Percentiles rank a stretch among this genome's conserved stretches.
phyloP scores from a whole-genome alignment of 2,113 vertebrate species.

The Sigmodon hispidus region DNA sequence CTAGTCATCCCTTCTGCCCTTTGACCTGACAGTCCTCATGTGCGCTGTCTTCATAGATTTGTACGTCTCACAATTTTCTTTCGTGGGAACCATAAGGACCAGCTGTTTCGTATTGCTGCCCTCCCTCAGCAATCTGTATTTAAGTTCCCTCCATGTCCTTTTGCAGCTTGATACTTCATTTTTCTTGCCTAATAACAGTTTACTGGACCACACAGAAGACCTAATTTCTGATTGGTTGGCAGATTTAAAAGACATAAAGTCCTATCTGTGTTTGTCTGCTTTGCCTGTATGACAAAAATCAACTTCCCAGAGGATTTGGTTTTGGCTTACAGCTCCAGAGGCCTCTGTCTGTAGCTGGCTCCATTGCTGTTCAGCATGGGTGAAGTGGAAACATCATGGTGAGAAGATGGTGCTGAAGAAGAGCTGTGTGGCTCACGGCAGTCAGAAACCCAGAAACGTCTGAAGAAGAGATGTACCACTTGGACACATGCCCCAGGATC shows the following conservation, averaged over 20 bases:
- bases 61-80: background rate
- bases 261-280: background rate
- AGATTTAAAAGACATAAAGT: background rate
- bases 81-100: background rate
- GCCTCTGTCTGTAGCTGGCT: background rate
- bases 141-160: background rate
- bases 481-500: background rate
- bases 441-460: background rate
- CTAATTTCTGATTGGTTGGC: slow-evolving; percentile 17
- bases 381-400: background rate
- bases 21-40: background rate
- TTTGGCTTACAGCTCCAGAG: background rate
- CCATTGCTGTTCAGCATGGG: background rate
- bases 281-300: background rate
- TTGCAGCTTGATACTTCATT: slow-evolving; percentile 17
- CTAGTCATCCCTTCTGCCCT: background rate
- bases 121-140: slow-evolving; percentile 13
- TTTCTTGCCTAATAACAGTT: slow-evolving; percentile 42
- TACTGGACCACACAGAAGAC: background rate
- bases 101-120: background rate
- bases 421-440: background rate
- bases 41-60: background rate
- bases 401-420: background rate
- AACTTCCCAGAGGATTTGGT: background rate
- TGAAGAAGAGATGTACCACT: background rate